Evolutionary conservation across 1,140 invertebrate genomes (phyloP), one percentile per base, ranked within the genome.

Genomic region (Euura saliciscinereae): DNA sequence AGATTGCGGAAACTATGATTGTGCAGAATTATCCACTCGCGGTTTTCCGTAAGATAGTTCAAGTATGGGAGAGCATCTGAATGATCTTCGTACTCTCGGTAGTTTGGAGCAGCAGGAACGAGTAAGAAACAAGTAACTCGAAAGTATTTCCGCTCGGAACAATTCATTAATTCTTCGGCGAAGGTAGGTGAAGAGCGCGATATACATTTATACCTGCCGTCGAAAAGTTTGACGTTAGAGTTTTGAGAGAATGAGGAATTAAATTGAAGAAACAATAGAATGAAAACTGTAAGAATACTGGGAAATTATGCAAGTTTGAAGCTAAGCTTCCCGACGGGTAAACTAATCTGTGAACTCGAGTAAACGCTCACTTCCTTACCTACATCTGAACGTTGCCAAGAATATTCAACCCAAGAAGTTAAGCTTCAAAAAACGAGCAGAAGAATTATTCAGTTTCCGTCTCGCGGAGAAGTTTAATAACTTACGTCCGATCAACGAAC

Each of bases 231-330:
- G 13, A 59, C 8, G 51, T 0, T 59, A n/a, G 6, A 59, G 51
- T 4, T 28, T 59, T 59, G 8, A 59, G 51, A 59, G 51, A 51
- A n/a, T 8, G 5, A 3, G 51, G 51, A 59, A 59, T n/a, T 59
- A 59, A 59, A 59, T 59, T n/a, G 51, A 11, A 59, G 51, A 59
- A 59, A 59, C 51, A 59, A 59, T 59, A 59, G 51, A 59, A 59
- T 28, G 3, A n/a, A 59, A 59, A 59, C 6, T 8, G 51, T 59
- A 59, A 59, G 51, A 59, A 59, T 59, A 59, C 51, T 59, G 51
- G 8, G 51, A 6, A 59, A 59, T 59, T 59, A 59, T 59, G 51
- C 51, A 59, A 59, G 10, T 59, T n/a, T 8, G 13, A 11, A 59
- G 51, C 51, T 59, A 6, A 59, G 51, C 51, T 59, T 28, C 28